phyloP scores from a whole-genome alignment of 2,797 vertebrate species.

The Sciurus carolinensis region DNA sequence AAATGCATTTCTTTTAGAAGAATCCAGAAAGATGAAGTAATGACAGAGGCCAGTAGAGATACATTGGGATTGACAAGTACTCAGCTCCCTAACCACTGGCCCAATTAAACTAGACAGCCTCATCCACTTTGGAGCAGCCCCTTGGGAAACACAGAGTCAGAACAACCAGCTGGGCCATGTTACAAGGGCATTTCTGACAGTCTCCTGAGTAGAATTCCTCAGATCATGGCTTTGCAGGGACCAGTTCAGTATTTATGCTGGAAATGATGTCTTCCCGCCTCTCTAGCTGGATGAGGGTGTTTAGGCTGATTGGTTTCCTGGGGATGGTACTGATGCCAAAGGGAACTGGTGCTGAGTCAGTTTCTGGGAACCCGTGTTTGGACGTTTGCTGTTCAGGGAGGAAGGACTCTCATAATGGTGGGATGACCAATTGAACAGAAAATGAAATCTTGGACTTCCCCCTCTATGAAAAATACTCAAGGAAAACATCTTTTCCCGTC shows the following conservation, averaged over 20 bases:
- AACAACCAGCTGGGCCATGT: neutral
- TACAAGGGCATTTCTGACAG: neutral
- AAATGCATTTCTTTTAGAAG: neutral
- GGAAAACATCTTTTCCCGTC: conserved; percentile 69
- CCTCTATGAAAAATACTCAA: conserved; percentile 66
- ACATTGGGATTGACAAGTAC: neutral
- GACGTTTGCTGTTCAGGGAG: neutral
- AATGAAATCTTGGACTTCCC: conserved; percentile 64
- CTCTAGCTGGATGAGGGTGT: neutral
- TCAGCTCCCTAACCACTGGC: neutral
- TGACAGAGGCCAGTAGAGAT: neutral
- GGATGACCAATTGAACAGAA: conserved; percentile 10
- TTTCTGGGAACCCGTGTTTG: conserved; percentile 51
- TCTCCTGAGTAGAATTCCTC: neutral
- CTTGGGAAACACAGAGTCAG: neutral
- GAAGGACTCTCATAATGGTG: conserved; percentile 3
- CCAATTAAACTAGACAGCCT: neutral
- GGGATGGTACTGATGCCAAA: conserved; percentile 9
- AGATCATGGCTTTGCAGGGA: neutral
- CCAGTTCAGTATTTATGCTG: neutral
- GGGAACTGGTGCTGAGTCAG: conserved; percentile 13
- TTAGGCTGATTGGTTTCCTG: conserved; percentile 49
- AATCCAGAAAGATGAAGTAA: neutral
- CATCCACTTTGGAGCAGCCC: neutral
- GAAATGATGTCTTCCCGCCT: neutral